Percentiles rank a stretch among this genome's conserved stretches.
Evolutionary conservation across 2,797 vertebrate genomes (phyloP).

Genomic region (Gobio occitaniae): DNA sequence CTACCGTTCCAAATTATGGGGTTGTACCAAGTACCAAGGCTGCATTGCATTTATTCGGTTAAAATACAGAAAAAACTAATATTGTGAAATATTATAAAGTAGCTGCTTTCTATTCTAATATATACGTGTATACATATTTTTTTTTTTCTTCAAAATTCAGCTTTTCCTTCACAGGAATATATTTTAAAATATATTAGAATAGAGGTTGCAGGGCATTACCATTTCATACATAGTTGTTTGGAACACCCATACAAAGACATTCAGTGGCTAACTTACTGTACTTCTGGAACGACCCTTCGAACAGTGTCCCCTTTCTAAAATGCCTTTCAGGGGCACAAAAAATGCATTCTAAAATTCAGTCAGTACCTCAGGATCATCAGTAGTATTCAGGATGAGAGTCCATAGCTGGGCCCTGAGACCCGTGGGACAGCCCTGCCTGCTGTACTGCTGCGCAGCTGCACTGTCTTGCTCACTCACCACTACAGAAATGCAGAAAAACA

Average conservation of each 20-base stretch:
- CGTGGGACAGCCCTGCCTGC: slow-evolving; percentile 93
- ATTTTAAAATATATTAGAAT: too few species aligned
- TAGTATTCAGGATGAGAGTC: slow-evolving; percentile 93
- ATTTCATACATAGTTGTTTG: background rate
- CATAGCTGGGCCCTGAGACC: slow-evolving; percentile 92
- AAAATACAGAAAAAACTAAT: background rate
- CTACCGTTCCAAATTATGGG: too few species aligned
- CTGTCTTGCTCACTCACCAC: slow-evolving; percentile 91
- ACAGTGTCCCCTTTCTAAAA: background rate
- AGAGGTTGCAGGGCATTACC: background rate
- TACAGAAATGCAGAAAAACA: slow-evolving; percentile 62
- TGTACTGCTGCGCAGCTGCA: slow-evolving; percentile 93
- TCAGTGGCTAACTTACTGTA: background rate
- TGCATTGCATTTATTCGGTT: background rate
- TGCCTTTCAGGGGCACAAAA: background rate
- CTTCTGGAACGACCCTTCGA: background rate
- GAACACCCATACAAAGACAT: background rate
- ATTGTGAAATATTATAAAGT: background rate
- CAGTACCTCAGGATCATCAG: slow-evolving; percentile 90
- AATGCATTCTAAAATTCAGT: background rate
- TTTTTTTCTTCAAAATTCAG: too few species aligned
- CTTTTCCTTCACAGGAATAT: too few species aligned
- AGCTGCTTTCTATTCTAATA: too few species aligned
- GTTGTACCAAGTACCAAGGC: background rate
- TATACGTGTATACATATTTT: too few species aligned